A percentile compares a stretch with the other conserved stretches of the same genome.
Conservation (phyloP, 2,888 invertebrate species). For the Pemphredon lugubris region DNA sequence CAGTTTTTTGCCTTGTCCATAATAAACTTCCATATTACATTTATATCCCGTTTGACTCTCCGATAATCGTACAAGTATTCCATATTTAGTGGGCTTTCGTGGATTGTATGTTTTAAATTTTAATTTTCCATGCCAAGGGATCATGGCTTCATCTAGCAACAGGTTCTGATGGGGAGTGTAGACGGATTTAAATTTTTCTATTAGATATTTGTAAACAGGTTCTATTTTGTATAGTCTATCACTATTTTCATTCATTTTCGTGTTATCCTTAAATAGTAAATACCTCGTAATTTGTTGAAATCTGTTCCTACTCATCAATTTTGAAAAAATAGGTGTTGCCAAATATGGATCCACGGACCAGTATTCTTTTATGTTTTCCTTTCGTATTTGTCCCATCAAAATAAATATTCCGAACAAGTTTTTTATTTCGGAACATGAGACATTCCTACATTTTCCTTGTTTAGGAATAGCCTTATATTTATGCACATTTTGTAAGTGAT, state of each 20-base stretch:
- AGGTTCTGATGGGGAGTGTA: conserved; percentile 36
- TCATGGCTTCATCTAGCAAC: conserved; percentile 35
- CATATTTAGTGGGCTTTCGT: no score
- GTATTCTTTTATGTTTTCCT: conserved; percentile 39
- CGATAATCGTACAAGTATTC: no score
- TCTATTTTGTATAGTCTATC: conserved; percentile 39
- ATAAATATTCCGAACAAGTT: conserved; percentile 42
- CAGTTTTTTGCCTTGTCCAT: conserved; percentile 13
- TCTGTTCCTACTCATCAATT: conserved; percentile 34
- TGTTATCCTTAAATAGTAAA: conserved; percentile 43
- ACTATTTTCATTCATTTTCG: conserved; percentile 25
- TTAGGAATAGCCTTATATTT: conserved; percentile 28
- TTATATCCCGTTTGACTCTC: no score
- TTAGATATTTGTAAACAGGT: conserved; percentile 33
- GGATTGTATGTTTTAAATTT: no score
- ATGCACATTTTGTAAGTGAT: conserved; percentile 33
- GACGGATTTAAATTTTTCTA: conserved; percentile 38
- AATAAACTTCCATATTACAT: conserved; percentile 25
- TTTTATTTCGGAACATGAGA: conserved; percentile 33
- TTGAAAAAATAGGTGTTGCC: conserved; percentile 36
- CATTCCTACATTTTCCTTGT: conserved; percentile 42
- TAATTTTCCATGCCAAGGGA: no score
- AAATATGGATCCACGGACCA: conserved; percentile 33
- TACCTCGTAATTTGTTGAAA: conserved; percentile 32
- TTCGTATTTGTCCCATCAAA: conserved; percentile 46